These are phyloP conservation scores for Drepana falcataria DNA, from an alignment of 2,888 invertebrate genomes.

Conservation along the genomic window DNA sequence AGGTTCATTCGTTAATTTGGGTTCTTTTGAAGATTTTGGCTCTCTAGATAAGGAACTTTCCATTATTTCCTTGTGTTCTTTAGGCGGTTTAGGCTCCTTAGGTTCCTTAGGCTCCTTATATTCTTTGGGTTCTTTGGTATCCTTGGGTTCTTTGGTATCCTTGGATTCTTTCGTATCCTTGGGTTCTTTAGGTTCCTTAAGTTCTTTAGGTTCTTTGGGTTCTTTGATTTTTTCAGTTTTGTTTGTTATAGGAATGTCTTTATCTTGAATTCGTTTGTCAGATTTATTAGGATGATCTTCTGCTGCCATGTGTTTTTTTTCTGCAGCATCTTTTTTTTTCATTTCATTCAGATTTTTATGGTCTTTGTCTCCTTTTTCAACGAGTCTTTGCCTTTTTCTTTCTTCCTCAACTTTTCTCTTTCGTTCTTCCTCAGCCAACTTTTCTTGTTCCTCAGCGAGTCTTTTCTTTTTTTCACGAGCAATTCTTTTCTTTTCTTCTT, in stretches of 20 bases:
- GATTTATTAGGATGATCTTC: not conserved
- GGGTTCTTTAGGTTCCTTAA: not conserved
- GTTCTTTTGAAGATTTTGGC: not conserved
- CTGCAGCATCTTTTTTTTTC: not conserved
- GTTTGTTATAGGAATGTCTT: not conserved
- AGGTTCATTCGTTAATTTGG: not conserved
- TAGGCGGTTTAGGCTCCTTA: not conserved
- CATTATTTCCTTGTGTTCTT: not conserved
- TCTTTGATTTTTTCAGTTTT: not conserved
- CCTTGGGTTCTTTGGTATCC: not conserved
- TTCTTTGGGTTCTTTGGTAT: not conserved
- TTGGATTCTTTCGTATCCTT: not conserved
- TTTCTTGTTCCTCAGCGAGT: constrained; percentile 7
- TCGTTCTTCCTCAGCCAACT: constrained; percentile 7
- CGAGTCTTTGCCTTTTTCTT: not conserved
- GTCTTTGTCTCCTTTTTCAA: not conserved
- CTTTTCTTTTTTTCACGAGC: constrained; percentile 15
- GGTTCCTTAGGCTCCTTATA: not conserved
- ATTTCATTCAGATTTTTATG: not conserved
- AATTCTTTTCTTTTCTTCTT: constrained; percentile 13
- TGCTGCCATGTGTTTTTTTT: not conserved
- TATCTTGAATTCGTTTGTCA: not conserved
- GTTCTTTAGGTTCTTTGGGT: not conserved
- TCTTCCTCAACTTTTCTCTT: constrained; percentile 5
- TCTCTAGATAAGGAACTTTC: no score